Evolutionary conservation across 2,888 invertebrate species (phyloP).

Genomic region (Eupithecia dodoneata): DNA sequence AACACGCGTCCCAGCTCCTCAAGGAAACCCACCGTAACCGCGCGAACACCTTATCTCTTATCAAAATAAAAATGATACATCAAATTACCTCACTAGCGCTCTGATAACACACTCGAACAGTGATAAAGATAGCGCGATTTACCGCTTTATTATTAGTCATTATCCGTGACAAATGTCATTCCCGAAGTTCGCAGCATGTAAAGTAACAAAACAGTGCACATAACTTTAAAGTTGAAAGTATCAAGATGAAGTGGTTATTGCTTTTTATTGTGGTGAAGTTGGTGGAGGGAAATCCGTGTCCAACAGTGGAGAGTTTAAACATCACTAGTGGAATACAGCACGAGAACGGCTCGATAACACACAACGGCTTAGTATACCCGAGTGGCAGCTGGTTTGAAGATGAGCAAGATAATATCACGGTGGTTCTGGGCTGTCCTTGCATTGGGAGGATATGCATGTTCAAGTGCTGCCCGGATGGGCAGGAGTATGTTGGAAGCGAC

Average conservation of each 20-base stretch:
- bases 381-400: conserved; percentile 63
- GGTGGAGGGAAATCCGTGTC: conserved; percentile 58
- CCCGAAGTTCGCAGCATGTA: conserved; percentile 39
- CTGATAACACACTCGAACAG: conserved; percentile 65
- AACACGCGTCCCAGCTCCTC: conserved; percentile 42
- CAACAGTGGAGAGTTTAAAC: conserved; percentile 64
- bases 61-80: conserved; percentile 76
- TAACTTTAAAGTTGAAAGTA: background rate
- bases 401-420: conserved; percentile 50
- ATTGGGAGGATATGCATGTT: conserved; percentile 67
- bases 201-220: conserved; percentile 23
- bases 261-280: conserved; percentile 45
- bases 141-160: conserved; percentile 50
- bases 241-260: conserved; percentile 53
- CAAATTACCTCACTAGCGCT: conserved; percentile 66
- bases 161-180: conserved; percentile 43
- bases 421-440: conserved; percentile 70
- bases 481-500: conserved; percentile 53
- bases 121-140: conserved; percentile 55
- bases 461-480: conserved; percentile 65
- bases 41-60: conserved; percentile 59
- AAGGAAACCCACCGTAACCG: conserved; percentile 43
- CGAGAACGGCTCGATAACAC: conserved; percentile 63
- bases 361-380: conserved; percentile 63
- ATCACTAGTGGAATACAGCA: conserved; percentile 61